Percentiles rank a stretch among this genome's conserved stretches.
Evolutionary conservation across 2,797 vertebrate genomes (phyloP).

Genomic region (Periparus ater): DNA sequence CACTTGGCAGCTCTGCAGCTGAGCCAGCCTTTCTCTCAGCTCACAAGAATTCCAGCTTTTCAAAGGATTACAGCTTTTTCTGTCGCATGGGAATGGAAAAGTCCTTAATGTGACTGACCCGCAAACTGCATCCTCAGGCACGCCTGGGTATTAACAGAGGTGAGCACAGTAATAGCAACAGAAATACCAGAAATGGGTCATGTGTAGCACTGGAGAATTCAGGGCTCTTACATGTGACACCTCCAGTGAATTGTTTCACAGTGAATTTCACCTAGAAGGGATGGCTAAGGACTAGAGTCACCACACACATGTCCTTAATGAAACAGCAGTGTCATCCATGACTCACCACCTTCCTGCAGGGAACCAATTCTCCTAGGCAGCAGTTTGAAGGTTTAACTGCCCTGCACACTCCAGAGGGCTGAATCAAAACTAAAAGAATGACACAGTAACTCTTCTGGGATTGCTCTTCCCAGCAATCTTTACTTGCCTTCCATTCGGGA

Average conservation of each 20-base stretch:
- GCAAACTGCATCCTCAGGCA: neutral
- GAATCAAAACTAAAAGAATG: neutral
- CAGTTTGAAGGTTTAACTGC: neutral
- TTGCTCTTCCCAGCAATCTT: neutral
- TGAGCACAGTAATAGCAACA: neutral
- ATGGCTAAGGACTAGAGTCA: neutral
- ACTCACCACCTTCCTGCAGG: neutral
- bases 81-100: neutral
- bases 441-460: neutral
- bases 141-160: fast-evolving
- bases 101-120: neutral
- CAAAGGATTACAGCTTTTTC: neutral
- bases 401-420: neutral
- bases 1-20: neutral
- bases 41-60: neutral
- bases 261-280: neutral
- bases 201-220: neutral
- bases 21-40: neutral
- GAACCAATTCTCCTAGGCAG: neutral
- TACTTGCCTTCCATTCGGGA: neutral
- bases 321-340: neutral
- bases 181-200: neutral
- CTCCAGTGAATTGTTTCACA: neutral
- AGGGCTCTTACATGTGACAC: neutral
- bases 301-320: neutral